Percentiles rank a stretch among this genome's conserved stretches.
Evolutionary conservation across 2,888 invertebrate species (phyloP).

Genomic region (Coelogynopora nodosa): DNA sequence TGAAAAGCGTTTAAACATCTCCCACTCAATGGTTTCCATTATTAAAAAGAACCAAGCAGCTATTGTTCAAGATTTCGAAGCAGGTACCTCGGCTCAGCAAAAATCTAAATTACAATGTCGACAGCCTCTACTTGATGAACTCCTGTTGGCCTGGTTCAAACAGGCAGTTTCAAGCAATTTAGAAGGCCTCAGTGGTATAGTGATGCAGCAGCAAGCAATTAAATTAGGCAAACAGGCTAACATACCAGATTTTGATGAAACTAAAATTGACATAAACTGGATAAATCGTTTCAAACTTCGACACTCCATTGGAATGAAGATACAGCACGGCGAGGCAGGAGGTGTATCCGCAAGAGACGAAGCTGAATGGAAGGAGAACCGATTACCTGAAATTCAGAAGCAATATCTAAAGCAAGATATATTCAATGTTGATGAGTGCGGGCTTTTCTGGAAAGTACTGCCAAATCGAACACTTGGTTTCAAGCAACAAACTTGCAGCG

Average conservation of each 20-base stretch:
- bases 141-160: neutral
- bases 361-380: neutral
- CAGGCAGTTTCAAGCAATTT: neutral
- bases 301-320: neutral
- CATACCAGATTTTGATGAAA: neutral
- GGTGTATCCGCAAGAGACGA: neutral
- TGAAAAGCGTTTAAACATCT: neutral
- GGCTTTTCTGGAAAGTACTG: too few species aligned
- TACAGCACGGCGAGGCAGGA: neutral
- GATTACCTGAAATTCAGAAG: neutral
- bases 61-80: neutral
- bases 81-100: neutral
- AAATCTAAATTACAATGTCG: neutral
- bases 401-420: neutral
- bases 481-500: too few species aligned
- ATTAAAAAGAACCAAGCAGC: neutral
- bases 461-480: too few species aligned
- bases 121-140: neutral
- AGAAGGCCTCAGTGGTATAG: neutral
- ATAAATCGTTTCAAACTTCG: neutral
- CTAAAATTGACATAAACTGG: conserved; percentile 14
- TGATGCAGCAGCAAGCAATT: conserved; percentile 1
- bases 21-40: conserved; percentile 6
- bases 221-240: neutral
- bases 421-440: neutral